Conservation (phyloP, 1,140 invertebrate genomes). For the Orius insidiosus region DNA sequence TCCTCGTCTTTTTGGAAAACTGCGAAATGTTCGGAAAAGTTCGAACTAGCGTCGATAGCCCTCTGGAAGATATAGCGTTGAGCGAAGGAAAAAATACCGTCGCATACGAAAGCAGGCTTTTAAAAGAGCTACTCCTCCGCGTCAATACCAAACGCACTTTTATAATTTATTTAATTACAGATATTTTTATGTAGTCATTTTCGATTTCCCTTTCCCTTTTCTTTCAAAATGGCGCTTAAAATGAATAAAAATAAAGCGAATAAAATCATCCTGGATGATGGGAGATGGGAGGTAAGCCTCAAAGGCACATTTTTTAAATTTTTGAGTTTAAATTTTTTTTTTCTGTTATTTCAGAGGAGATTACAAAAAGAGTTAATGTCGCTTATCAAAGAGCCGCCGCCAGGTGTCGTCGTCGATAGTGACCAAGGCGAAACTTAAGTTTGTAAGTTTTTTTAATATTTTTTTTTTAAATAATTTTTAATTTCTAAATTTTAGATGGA, state of each 20-base stretch:
- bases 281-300: slow-evolving; percentile 12
- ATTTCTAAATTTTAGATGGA: slow-evolving; percentile 53
- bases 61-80: slow-evolving; percentile 50
- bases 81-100: slow-evolving; percentile 80
- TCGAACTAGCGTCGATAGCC: slow-evolving; percentile 63
- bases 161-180: slow-evolving; percentile 2
- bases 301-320: not conserved
- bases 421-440: slow-evolving; percentile 46
- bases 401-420: slow-evolving; percentile 71
- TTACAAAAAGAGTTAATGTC: slow-evolving; percentile 91
- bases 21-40: slow-evolving; percentile 80
- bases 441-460: slow-evolving; percentile 26
- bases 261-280: slow-evolving; percentile 13
- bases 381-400: slow-evolving; percentile 82
- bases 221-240: slow-evolving; percentile 9
- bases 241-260: slow-evolving; percentile 12
- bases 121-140: slow-evolving; percentile 63
- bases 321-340: not conserved
- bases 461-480: not conserved
- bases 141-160: slow-evolving; percentile 12
- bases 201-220: slow-evolving; percentile 7
- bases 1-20: slow-evolving; percentile 79
- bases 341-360: slow-evolving; percentile 44
- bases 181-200: slow-evolving; percentile 6
- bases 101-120: slow-evolving; percentile 72